Percentiles rank a stretch among this genome's conserved stretches.
Conservation (phyloP, 1,140 invertebrate genomes). For the Drosophila ogumai region DNA sequence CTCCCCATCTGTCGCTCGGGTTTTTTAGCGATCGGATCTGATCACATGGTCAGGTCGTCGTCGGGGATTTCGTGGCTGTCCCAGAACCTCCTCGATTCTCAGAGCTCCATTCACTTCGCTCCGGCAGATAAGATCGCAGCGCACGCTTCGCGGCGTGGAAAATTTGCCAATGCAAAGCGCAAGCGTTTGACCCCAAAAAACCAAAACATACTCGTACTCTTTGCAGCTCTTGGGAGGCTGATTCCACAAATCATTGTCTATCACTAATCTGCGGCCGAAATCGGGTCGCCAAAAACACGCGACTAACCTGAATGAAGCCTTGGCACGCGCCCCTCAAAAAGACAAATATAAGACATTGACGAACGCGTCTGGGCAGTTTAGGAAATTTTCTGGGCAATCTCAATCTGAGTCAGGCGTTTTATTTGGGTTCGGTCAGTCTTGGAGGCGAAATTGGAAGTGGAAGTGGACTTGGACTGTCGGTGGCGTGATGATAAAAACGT, state of each 20-base stretch:
- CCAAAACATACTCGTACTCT: slow-evolving; percentile 8
- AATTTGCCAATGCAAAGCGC: slow-evolving; percentile 33
- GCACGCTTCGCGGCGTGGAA: slow-evolving; percentile 39
- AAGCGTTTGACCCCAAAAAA: slow-evolving; percentile 11
- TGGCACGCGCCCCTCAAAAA: slow-evolving; percentile 59
- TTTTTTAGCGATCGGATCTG: slow-evolving; percentile 53
- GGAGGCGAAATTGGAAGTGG: slow-evolving; percentile 18
- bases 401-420: slow-evolving; percentile 56
- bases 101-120: slow-evolving; percentile 47
- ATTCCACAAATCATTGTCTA: slow-evolving; percentile 28
- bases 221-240: slow-evolving; percentile 20
- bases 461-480: slow-evolving; percentile 55
- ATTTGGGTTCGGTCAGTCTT: slow-evolving; percentile 28
- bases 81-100: slow-evolving; percentile 18
- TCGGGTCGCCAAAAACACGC: slow-evolving; percentile 60
- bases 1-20: slow-evolving; percentile 13
- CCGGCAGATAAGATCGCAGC: slow-evolving; percentile 42
- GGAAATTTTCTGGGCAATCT: slow-evolving; percentile 56
- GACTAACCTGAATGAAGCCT: slow-evolving; percentile 51
- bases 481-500: slow-evolving; percentile 68
- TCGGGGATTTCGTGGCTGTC: slow-evolving; percentile 24
- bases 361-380: slow-evolving; percentile 40
- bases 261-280: slow-evolving; percentile 41
- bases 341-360: neutral
- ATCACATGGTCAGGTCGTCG: slow-evolving; percentile 64